A percentile compares a stretch with the other conserved stretches of the same genome.
Evolutionary conservation across 2,113 vertebrate species (phyloP).

Genomic region (Lanius collurio): DNA sequence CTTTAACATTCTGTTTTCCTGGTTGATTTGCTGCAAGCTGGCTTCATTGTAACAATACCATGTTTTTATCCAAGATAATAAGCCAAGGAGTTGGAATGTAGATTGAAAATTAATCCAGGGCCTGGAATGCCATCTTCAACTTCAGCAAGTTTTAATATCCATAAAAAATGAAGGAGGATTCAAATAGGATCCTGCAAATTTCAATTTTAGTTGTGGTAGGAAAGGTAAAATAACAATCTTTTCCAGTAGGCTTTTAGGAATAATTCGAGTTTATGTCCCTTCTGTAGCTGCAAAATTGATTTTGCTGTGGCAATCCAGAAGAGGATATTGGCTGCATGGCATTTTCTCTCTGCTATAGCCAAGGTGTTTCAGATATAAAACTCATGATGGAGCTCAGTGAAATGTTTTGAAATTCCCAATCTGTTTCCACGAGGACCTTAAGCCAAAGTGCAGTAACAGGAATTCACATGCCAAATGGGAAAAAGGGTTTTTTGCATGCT

Average conservation of each 20-base stretch:
- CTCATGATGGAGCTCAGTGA: neutral
- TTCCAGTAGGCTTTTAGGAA: neutral
- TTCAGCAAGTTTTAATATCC: neutral
- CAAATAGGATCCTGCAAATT: neutral
- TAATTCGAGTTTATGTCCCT: neutral
- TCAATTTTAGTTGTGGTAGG: neutral
- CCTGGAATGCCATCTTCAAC: neutral
- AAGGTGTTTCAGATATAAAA: neutral
- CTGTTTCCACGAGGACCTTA: neutral
- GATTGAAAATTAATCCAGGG: neutral
- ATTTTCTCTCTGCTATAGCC: neutral
- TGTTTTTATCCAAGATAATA: neutral
- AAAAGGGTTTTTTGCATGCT: neutral
- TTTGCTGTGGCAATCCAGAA: neutral
- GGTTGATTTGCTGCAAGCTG: constrained; percentile 31
- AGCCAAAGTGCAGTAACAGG: neutral
- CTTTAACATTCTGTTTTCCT: neutral
- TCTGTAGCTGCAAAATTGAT: neutral
- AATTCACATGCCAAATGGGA: neutral
- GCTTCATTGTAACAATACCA: neutral
- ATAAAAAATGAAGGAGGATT: neutral
- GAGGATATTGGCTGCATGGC: neutral
- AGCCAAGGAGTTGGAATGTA: neutral
- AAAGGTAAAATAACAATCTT: neutral
- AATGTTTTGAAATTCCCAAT: neutral